Evolutionary conservation across 2,888 invertebrate genomes (phyloP).

Genomic region (Papilio protenor): DNA sequence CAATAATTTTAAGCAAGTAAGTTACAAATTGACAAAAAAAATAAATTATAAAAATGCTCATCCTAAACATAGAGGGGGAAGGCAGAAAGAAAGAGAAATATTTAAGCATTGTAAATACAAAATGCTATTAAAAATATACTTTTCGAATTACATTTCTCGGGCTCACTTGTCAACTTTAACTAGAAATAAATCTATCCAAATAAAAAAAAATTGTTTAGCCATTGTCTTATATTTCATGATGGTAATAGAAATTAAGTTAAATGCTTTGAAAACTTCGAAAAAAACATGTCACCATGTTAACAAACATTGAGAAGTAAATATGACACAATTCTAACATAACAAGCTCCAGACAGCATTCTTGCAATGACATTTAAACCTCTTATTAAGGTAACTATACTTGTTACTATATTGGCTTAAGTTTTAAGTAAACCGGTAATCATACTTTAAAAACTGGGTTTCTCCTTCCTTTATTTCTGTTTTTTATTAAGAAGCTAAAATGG

Average conservation of each 20-base stretch:
- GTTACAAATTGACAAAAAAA: neutral
- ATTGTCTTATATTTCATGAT: no score
- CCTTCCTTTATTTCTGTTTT: neutral
- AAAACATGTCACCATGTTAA: neutral
- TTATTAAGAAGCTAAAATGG: neutral
- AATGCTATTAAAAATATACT: neutral
- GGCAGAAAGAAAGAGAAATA: neutral
- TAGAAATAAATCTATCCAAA: neutral
- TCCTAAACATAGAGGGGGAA: neutral
- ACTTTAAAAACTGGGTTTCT: neutral
- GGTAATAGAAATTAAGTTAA: neutral
- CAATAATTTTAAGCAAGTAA: no score
- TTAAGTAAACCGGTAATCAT: neutral
- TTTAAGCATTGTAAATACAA: neutral
- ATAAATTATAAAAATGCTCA: no score
- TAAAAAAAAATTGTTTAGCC: no score
- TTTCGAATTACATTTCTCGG: no score
- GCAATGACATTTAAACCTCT: neutral
- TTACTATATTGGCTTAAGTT: neutral
- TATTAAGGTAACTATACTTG: neutral
- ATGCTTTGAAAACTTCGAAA: neutral
- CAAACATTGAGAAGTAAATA: neutral
- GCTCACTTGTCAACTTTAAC: no score
- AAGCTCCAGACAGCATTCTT: neutral
- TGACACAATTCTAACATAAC: neutral